phyloP scores from a whole-genome alignment of 2,797 vertebrate species.

The Muscicapa comitata region DNA sequence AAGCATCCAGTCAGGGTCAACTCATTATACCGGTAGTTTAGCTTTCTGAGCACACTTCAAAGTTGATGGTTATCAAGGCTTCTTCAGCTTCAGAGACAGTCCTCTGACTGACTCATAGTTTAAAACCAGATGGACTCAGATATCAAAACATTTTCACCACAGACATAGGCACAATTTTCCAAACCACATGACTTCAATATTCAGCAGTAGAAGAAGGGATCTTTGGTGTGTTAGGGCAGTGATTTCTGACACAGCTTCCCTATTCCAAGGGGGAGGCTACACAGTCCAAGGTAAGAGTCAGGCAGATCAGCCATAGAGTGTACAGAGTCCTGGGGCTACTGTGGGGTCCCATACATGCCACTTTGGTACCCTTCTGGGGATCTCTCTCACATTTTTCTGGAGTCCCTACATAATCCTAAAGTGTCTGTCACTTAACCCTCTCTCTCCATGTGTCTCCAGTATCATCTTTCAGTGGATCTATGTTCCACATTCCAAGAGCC shows the following conservation, averaged over 20 bases:
- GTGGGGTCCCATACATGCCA: fast-evolving
- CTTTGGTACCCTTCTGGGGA: not conserved
- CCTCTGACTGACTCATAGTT: not conserved
- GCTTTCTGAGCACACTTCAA: not conserved
- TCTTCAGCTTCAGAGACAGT: not conserved
- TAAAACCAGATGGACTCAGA: not conserved
- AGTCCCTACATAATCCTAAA: not conserved
- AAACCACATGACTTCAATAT: not conserved
- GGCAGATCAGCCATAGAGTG: not conserved
- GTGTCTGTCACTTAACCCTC: not conserved
- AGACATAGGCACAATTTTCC: not conserved
- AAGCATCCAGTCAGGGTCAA: not conserved
- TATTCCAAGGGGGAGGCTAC: not conserved
- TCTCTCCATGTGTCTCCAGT: not conserved
- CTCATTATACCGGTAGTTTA: not conserved
- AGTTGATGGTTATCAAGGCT: not conserved
- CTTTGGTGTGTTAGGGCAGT: not conserved
- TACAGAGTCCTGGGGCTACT: not conserved
- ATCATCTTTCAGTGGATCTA: not conserved
- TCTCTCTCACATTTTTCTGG: not conserved
- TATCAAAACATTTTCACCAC: not conserved
- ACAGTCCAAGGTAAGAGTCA: not conserved
- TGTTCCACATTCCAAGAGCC: not conserved
- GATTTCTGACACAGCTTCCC: not conserved
- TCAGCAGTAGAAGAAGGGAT: not conserved